These are phyloP conservation scores for Calyptommatus sinebrachiatus DNA, from an alignment of 2,113 vertebrate species.

Conservation along the genomic window DNA sequence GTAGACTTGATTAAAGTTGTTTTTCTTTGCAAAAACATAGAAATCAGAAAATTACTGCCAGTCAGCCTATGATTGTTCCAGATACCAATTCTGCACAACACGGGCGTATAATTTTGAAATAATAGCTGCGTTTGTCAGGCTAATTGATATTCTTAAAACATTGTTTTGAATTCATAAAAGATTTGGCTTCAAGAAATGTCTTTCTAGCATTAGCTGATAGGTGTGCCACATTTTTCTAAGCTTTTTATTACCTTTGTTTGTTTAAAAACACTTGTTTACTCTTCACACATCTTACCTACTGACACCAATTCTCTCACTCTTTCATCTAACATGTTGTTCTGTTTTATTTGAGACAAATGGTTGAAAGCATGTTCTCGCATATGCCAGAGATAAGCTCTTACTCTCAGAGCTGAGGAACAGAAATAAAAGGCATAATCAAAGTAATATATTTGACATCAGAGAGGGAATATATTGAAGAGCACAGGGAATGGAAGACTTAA, in stretches of 20 bases:
- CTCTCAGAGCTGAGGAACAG: constrained; percentile 31
- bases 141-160: constrained; percentile 41
- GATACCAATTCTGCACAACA: constrained; percentile 24
- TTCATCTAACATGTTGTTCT: constrained; percentile 46
- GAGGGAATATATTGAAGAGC: too few species aligned
- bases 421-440: constrained; percentile 31
- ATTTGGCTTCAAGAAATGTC: constrained; percentile 31
- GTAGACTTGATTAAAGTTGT: background rate
- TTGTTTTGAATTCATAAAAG: constrained; percentile 42
- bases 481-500: too few species aligned
- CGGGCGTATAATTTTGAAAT: constrained; percentile 21
- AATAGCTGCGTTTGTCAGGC: constrained; percentile 1
- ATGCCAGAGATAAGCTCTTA: constrained; percentile 40
- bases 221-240: constrained; percentile 34
- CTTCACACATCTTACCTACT: constrained; percentile 25
- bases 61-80: background rate
- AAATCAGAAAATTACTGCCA: constrained; percentile 13
- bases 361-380: constrained; percentile 39
- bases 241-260: constrained; percentile 49
- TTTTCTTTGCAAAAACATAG: background rate
- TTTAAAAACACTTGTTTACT: constrained; percentile 49
- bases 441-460: background rate
- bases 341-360: constrained; percentile 55
- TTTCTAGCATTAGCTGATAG: constrained; percentile 50
- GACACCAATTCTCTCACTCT: constrained; percentile 30